Percentiles rank a stretch among this genome's conserved stretches.
Conservation (phyloP, 1,140 invertebrate genomes). For the Drosophila trapezifrons region DNA sequence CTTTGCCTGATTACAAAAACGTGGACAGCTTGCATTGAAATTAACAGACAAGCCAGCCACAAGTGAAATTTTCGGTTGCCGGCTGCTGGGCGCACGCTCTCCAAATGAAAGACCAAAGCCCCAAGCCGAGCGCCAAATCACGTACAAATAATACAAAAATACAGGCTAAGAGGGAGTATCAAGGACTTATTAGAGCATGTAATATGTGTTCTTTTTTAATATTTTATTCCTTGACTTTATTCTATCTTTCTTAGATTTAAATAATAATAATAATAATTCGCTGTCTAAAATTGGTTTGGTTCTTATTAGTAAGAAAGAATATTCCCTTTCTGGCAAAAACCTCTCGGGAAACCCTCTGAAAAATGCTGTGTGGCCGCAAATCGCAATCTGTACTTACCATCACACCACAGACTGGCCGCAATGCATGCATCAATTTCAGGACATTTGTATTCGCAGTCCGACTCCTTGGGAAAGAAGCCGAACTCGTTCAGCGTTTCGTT, state of each 20-base stretch:
- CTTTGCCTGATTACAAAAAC: slow-evolving; percentile 80
- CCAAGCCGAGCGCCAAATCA: slow-evolving; percentile 49
- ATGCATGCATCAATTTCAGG: slow-evolving; percentile 96
- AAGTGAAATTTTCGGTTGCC: slow-evolving; percentile 75
- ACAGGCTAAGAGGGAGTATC: slow-evolving; percentile 7
- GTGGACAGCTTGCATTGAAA: slow-evolving; percentile 75
- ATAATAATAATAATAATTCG: too few species aligned
- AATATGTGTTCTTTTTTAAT: too few species aligned
- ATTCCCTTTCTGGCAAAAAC: background rate
- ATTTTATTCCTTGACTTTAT: too few species aligned
- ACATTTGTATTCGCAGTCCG: slow-evolving; percentile 90
- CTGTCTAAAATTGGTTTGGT: too few species aligned
- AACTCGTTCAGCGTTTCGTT: slow-evolving; percentile 86
- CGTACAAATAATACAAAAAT: slow-evolving; percentile 59
- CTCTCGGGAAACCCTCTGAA: slow-evolving; percentile 7
- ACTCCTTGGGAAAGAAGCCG: slow-evolving; percentile 84
- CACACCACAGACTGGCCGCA: slow-evolving; percentile 93
- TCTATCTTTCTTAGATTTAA: too few species aligned
- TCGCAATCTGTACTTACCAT: slow-evolving; percentile 86
- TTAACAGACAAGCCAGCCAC: slow-evolving; percentile 76
- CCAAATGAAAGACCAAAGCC: slow-evolving; percentile 9
- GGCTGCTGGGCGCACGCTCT: slow-evolving; percentile 37
- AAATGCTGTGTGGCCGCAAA: slow-evolving; percentile 6
- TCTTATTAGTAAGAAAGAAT: background rate
- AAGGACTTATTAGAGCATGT: too few species aligned